These are phyloP conservation scores for Urosaurus nigricauda DNA, from an alignment of 2,797 vertebrate genomes.

Conservation along the genomic window DNA sequence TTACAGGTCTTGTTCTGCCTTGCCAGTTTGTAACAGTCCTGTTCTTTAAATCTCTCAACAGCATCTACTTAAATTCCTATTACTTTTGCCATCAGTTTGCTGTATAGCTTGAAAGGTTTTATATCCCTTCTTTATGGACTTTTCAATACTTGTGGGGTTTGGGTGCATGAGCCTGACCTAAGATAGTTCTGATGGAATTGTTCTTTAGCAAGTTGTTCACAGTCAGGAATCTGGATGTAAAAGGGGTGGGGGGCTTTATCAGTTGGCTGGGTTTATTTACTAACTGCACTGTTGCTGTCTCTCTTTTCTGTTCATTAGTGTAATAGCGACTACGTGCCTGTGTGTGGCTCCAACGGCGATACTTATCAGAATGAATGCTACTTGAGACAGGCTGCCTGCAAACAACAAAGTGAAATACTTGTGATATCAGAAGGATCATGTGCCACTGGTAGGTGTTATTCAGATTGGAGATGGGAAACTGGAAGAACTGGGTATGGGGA, in stretches of 20 bases:
- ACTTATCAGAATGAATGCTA: constrained; percentile 98
- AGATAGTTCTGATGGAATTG: not conserved
- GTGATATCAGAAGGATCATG: constrained; percentile 93
- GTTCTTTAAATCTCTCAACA: not conserved
- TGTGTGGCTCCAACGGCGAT: constrained; percentile 98
- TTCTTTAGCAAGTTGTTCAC: not conserved
- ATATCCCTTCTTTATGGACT: not conserved
- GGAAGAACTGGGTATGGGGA: no score
- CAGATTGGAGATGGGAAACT: no score
- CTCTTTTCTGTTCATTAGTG: constrained; percentile 81
- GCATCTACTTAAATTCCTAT: not conserved
- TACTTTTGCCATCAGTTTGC: no score
- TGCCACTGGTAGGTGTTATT: constrained; percentile 87
- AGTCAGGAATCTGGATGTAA: not conserved
- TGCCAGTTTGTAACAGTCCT: not conserved
- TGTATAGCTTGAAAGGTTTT: not conserved
- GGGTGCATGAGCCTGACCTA: not conserved
- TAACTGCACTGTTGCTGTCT: not conserved
- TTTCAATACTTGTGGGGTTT: not conserved
- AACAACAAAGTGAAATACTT: constrained; percentile 97
- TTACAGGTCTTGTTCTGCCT: not conserved
- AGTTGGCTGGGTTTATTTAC: not conserved
- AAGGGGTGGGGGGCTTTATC: not conserved
- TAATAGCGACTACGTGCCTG: constrained; percentile 96
- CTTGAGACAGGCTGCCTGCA: constrained; percentile 95